phyloP scores from a whole-genome alignment of 2,888 invertebrate genomes.

The Acanthosepion pharaonis region DNA sequence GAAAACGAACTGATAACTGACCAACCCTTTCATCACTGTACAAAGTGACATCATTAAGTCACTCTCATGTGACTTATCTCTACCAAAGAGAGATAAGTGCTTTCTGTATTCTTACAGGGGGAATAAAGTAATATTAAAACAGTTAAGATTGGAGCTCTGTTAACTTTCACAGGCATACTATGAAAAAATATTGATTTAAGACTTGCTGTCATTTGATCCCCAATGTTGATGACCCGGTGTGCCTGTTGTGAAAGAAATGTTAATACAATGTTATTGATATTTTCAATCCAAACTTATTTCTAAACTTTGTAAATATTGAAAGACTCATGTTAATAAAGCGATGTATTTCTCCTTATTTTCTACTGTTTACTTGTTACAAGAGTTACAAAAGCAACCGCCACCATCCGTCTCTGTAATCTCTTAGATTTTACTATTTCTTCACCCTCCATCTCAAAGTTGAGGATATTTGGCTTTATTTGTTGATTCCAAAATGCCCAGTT shows the following conservation, averaged over 20 bases:
- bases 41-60: too few relatives aligned
- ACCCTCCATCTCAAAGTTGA: neutral
- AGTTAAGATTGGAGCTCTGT: too few relatives aligned
- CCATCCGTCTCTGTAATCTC: neutral
- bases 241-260: neutral
- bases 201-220: neutral
- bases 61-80: too few relatives aligned
- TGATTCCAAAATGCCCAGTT: neutral
- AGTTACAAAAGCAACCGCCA: neutral
- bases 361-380: neutral
- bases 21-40: too few relatives aligned
- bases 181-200: too few relatives aligned
- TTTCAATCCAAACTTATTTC: neutral
- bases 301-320: neutral
- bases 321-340: neutral
- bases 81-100: too few relatives aligned
- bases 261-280: neutral
- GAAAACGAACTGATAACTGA: too few relatives aligned
- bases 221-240: neutral
- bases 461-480: conserved; percentile 7
- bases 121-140: too few relatives aligned
- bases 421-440: neutral
- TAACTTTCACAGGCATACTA: too few relatives aligned
- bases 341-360: neutral
- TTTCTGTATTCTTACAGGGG: too few relatives aligned